Base-by-base conservation (phyloP, 1,140 invertebrate species). In the Dermatophagoides farinae region DNA sequence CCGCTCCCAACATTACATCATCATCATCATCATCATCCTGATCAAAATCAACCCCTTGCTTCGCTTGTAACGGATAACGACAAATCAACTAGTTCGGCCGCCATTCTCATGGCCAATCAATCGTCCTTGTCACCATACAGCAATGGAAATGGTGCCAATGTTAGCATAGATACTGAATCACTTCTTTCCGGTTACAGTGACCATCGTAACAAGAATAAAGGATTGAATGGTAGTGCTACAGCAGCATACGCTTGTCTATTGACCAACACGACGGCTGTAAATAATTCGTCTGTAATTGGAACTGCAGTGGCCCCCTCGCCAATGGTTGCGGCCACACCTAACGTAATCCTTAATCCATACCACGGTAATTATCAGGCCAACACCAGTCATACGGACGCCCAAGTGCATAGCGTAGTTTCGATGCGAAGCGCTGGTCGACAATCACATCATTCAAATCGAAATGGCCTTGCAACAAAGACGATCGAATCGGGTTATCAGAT, bases 401-500 rank as follows among this genome's bases (percentile, higher is more conserved):
- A n/a, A 37, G 43, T n/a, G 14, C 25, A 43, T 70, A 1, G 70
- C 71, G 5, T 68, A 70, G 16, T 67, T n/a, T 72, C 69, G 53
- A 69, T 67, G 63, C 66, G 64, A 53, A 70, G 68, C 68, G 68
- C 6, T 69, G 68, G 54, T 4, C 61, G 68, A 68, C 47, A 64
- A 43, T 43, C 43, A 60, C 16, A 57, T 55, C 14, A 55, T 14
- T 22, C 20, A 43, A 49, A 23, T 59, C 66, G 67, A 1, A 61
- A 69, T 55, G 68, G 68, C 11, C 66, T 64, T 20, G 61, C 60
- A n/a, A 39, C 39, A 43, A 22, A 12, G 57, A 64, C 10, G 55
- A 51, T 16, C 60, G 70, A 67, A 65, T 85, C 82, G 83, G 78
- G 78, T 8, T 77, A 78, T 39, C 40, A 62, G 5, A 73, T 84